Base-by-base conservation (phyloP, 2,797 vertebrate species). In the Melanotaenia trifasciata region DNA sequence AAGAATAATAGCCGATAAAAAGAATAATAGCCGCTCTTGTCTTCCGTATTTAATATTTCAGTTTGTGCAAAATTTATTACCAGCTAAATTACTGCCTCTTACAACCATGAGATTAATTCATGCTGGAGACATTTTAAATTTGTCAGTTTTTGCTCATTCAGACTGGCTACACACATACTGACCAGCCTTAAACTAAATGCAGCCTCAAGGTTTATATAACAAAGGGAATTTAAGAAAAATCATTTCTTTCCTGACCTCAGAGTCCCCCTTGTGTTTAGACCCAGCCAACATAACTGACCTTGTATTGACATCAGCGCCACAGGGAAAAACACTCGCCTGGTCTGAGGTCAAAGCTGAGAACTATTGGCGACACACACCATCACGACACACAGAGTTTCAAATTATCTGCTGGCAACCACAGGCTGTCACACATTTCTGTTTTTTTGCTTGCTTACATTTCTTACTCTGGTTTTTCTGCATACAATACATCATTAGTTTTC, bases 291-390 rank as follows among this genome's bases (percentile, higher is more conserved):
- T 73, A n/a, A 0, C 62, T 64, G 80, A 90, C 88, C 87, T 87
- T 80, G 58, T 74, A 72, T 78, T 69, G 51, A 81, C 76, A 78
- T 72, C 70, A 60, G 78, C 58, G 28, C 81, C 82, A 64, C 84
- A 38, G 79, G 84, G 84, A 89, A 58, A 60, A 65, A 63, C 61
- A 12, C 68, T 81, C 20, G 13, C 26, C 79, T 58, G 75, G 53
- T 83, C 80, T 78, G 82, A 89, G 85, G 88, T 87, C 87, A 88
- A 61, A 80, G 74, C 43, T 0, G 43, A 79, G 66, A 87, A 87
- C 76, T 68, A 60, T 45, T 64, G 64, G 65, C 24, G 13, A 72
- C 70, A 64, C 77, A 63, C 79, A 68, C 58, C 73, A 83, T 74
- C 40, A 24, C 56, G 69, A 81, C 78, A 43, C 43, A 38, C 60